Evolutionary conservation across 2,797 vertebrate species (phyloP).

Genomic region (Pipistrellus nathusii): DNA sequence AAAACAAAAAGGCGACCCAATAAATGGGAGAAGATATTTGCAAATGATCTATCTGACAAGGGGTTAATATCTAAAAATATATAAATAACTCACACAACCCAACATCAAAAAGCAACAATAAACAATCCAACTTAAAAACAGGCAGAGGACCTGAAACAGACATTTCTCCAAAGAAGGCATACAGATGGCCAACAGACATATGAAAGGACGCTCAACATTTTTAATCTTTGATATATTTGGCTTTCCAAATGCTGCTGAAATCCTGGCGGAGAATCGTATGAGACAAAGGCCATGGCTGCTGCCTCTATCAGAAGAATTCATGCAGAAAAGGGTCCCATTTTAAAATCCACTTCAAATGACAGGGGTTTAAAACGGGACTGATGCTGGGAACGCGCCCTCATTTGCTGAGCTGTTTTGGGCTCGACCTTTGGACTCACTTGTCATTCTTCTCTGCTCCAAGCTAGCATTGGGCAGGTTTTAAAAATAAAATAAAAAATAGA

Average conservation of each 20-base stretch:
- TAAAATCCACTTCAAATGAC: slow-evolving; percentile 22
- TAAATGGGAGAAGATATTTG: not conserved
- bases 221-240: not conserved
- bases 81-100: not conserved
- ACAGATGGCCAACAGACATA: not conserved
- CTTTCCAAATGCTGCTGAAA: slow-evolving; percentile 36
- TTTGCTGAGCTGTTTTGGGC: not conserved
- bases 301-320: not conserved
- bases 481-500: no score
- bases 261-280: not conserved
- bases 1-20: not conserved
- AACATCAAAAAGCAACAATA: not conserved
- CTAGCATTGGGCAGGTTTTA: not conserved
- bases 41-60: not conserved
- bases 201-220: slow-evolving; percentile 1
- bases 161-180: not conserved
- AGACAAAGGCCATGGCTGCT: not conserved
- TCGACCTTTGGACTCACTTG: slow-evolving; percentile 36
- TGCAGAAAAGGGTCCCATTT: slow-evolving; percentile 5
- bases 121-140: not conserved
- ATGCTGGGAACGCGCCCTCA: not conserved
- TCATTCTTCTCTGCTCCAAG: slow-evolving; percentile 44
- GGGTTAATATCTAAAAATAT: not conserved
- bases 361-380: not conserved
- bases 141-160: not conserved